Evolutionary conservation across 2,797 vertebrate genomes (phyloP).

Genomic region (Chelon labrosus): DNA sequence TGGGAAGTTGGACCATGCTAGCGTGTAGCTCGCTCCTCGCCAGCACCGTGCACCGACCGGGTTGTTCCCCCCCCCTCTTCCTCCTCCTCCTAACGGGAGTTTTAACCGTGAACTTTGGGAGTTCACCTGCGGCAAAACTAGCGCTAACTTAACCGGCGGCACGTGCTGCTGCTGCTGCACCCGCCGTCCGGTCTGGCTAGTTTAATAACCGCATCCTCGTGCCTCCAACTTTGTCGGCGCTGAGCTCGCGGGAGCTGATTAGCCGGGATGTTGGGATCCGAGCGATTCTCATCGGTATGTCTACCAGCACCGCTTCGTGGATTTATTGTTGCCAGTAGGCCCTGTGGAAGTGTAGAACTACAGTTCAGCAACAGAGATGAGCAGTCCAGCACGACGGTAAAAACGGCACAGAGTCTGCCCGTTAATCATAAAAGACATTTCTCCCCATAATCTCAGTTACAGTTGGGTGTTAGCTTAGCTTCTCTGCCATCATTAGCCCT

Average conservation of each 20-base stretch:
- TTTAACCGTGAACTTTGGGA: slow-evolving; percentile 39
- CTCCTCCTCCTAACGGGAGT: too few species aligned
- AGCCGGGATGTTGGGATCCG: slow-evolving; percentile 54
- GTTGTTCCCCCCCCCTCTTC: background rate
- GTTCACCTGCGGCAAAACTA: slow-evolving; percentile 47
- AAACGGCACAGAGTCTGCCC: slow-evolving; percentile 18
- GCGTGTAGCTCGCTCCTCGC: slow-evolving; percentile 34
- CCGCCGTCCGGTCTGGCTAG: slow-evolving; percentile 22
- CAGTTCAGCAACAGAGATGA: slow-evolving; percentile 34
- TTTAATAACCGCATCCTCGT: slow-evolving; percentile 45
- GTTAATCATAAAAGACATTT: slow-evolving; percentile 4
- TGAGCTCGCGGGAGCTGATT: slow-evolving; percentile 33
- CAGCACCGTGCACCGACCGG: slow-evolving; percentile 13
- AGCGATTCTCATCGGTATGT: slow-evolving; percentile 62
- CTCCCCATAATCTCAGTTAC: background rate
- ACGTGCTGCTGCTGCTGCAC: slow-evolving; percentile 45
- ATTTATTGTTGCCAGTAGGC: slow-evolving; percentile 72
- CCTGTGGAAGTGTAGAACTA: slow-evolving; percentile 66
- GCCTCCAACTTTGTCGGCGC: slow-evolving; percentile 55
- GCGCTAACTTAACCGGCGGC: slow-evolving; percentile 38
- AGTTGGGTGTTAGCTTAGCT: slow-evolving; percentile 18
- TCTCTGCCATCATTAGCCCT: slow-evolving; percentile 16
- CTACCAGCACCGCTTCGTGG: slow-evolving; percentile 67
- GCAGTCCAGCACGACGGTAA: background rate
- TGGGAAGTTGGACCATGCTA: slow-evolving; percentile 73